These are phyloP conservation scores for Tadarida brasiliensis DNA, from an alignment of 2,797 vertebrate species.

Conservation along the genomic window DNA sequence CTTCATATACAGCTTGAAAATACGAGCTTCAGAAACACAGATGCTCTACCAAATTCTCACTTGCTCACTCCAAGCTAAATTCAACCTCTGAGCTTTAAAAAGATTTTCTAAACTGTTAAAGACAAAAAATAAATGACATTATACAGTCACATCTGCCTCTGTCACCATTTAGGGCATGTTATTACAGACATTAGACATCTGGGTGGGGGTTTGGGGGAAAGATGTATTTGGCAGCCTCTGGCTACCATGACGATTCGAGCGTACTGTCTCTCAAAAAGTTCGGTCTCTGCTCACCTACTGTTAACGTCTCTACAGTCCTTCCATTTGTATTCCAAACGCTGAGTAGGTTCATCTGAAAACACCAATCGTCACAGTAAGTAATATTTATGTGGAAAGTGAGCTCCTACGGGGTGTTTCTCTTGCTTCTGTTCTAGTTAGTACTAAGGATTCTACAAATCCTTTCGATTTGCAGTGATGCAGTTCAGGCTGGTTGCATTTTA, in stretches of 20 bases:
- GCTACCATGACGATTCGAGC: neutral
- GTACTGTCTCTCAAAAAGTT: neutral
- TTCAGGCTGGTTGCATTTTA: neutral
- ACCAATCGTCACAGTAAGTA: neutral
- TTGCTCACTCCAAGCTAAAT: conserved; percentile 48
- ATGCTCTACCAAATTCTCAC: conserved; percentile 53
- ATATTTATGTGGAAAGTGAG: neutral
- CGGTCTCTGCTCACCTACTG: neutral
- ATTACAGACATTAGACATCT: conserved; percentile 50
- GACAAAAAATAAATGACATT: conserved; percentile 3
- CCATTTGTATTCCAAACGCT: neutral
- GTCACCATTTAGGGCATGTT: conserved; percentile 32
- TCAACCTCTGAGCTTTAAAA: conserved; percentile 63
- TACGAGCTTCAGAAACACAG: conserved; percentile 55
- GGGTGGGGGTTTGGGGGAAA: neutral
- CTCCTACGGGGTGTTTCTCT: neutral
- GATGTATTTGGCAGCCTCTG: neutral
- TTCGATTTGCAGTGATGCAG: neutral
- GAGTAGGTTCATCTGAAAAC: neutral
- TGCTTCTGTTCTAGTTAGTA: neutral
- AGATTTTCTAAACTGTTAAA: conserved; percentile 61
- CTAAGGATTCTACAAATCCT: neutral
- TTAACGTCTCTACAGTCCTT: neutral
- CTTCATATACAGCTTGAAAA: conserved; percentile 63
- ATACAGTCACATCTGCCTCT: conserved; percentile 56